Evolutionary conservation across 2,113 vertebrate species (phyloP).

Genomic region (Aspidoscelis tigris): DNA sequence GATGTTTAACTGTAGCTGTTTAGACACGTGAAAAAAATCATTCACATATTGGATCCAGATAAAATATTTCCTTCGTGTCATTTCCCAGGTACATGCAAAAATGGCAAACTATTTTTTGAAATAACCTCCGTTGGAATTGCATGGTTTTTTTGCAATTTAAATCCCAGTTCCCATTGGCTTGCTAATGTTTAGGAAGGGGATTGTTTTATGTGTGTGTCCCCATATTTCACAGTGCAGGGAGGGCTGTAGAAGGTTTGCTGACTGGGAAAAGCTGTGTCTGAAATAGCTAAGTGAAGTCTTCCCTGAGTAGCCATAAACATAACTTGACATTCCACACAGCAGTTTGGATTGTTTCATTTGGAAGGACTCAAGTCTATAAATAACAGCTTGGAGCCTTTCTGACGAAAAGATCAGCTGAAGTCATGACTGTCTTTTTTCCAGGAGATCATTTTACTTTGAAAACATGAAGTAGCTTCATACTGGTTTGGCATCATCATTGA

Average conservation of each 20-base stretch:
- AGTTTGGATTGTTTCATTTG: too few relatives aligned
- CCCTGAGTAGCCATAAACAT: too few relatives aligned
- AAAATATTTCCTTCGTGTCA: neutral
- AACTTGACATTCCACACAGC: too few relatives aligned
- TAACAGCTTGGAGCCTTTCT: neutral
- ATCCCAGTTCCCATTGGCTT: neutral
- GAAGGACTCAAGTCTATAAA: neutral
- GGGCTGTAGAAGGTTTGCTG: neutral
- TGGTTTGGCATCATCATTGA: neutral
- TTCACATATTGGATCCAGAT: neutral
- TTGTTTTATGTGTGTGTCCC: too few relatives aligned
- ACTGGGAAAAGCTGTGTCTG: too few relatives aligned
- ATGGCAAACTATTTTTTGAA: neutral
- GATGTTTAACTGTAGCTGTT: neutral
- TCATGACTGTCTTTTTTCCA: neutral
- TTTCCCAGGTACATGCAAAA: neutral
- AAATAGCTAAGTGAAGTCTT: too few relatives aligned
- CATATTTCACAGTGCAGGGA: neutral
- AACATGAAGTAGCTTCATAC: neutral
- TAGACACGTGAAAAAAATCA: neutral
- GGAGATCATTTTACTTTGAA: too few relatives aligned
- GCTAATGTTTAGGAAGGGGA: neutral
- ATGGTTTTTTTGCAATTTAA: neutral
- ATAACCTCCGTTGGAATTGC: neutral
- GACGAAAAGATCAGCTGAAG: neutral